These are phyloP conservation scores for Passer montanus DNA, from an alignment of 2,113 vertebrate genomes.

Conservation along the genomic window DNA sequence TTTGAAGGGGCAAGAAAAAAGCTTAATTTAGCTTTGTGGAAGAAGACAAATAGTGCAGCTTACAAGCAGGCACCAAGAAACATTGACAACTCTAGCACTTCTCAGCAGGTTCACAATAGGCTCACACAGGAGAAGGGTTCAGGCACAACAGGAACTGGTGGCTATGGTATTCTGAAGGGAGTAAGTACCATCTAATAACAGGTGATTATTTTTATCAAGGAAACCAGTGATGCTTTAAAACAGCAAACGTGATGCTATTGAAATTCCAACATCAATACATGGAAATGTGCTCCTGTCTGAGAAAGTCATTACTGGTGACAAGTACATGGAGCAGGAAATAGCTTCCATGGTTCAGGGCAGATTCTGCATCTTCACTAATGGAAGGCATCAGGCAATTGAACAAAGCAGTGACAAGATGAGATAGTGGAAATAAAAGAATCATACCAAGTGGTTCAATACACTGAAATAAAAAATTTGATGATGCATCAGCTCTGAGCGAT, in stretches of 20 bases:
- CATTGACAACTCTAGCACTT: neutral
- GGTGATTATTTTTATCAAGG: neutral
- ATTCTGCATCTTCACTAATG: neutral
- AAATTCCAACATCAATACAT: neutral
- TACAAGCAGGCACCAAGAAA: neutral
- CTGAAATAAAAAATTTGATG: neutral
- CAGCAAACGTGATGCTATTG: neutral
- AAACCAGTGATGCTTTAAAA: constrained; percentile 8
- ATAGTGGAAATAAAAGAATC: neutral
- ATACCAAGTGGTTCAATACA: neutral
- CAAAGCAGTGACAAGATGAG: neutral
- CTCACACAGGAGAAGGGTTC: neutral
- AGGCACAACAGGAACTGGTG: neutral
- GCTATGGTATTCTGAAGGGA: neutral
- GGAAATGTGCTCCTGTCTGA: neutral
- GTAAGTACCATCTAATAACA: neutral
- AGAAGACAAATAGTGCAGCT: neutral
- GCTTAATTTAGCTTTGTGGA: neutral
- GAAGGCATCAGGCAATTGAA: neutral
- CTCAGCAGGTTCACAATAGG: neutral
- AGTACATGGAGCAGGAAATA: neutral
- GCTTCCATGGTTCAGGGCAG: neutral
- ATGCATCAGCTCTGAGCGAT: neutral
- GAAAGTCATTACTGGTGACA: constrained; percentile 7
- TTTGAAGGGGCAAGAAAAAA: neutral